Evolutionary conservation across 2,888 invertebrate species (phyloP).

Genomic region (Tenthredo scrophulariae): DNA sequence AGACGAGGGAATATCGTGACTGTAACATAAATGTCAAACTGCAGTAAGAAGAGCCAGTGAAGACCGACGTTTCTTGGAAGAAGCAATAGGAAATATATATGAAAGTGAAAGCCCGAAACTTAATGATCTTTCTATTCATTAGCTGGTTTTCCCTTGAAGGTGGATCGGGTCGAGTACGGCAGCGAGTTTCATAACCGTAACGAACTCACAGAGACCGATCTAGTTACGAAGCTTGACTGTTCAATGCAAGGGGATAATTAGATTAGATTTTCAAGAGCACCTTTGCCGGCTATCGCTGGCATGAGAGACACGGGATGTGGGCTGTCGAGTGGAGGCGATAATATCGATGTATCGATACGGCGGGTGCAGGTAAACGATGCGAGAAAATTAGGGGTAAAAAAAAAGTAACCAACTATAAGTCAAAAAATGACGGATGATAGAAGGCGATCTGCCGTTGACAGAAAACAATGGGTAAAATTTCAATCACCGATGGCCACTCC

Average conservation of each 20-base stretch:
- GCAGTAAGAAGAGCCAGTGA: no score
- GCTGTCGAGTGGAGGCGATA: background rate
- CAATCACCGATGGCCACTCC: background rate
- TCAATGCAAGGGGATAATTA: slow-evolving; percentile 34
- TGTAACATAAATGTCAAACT: background rate
- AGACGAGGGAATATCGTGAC: background rate
- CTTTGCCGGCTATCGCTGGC: background rate
- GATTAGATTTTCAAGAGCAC: slow-evolving; percentile 35
- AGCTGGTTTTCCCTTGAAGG: background rate
- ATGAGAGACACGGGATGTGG: background rate
- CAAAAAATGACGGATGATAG: background rate
- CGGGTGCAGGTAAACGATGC: background rate
- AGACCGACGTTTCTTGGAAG: background rate
- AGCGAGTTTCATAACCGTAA: slow-evolving; percentile 36
- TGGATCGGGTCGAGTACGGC: background rate
- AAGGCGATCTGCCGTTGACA: background rate
- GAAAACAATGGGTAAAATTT: background rate
- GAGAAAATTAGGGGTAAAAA: background rate
- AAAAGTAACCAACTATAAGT: background rate
- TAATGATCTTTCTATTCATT: background rate
- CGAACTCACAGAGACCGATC: slow-evolving; percentile 16
- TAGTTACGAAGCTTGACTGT: slow-evolving; percentile 38
- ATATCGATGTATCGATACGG: slow-evolving; percentile 1
- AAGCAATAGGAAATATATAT: background rate
- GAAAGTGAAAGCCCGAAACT: background rate